Evolutionary conservation across 1,140 invertebrate species (phyloP).

Genomic region (Pogonomyrmex californicus): DNA sequence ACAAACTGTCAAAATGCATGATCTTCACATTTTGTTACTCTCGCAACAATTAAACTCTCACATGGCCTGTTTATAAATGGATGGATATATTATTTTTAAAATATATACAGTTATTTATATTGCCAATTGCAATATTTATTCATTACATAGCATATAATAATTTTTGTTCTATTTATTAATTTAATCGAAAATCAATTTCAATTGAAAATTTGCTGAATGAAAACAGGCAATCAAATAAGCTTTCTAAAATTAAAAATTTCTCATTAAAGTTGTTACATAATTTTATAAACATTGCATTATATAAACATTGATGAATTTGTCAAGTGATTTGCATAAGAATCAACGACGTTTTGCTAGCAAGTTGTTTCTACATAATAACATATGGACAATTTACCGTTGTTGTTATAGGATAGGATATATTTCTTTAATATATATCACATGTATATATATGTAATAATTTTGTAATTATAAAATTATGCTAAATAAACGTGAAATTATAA

Average conservation of each 20-base stretch:
- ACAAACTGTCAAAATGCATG: too few relatives aligned
- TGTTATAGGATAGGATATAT: not conserved
- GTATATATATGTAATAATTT: not conserved
- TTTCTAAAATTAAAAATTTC: conserved; percentile 15
- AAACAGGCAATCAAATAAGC: not conserved
- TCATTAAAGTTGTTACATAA: not conserved
- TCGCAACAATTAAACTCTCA: too few relatives aligned
- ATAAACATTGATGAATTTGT: not conserved
- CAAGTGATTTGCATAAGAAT: not conserved
- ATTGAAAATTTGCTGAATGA: not conserved
- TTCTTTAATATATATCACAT: too few relatives aligned
- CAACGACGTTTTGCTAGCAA: not conserved
- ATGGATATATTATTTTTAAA: too few relatives aligned
- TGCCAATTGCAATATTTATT: too few relatives aligned
- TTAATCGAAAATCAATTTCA: not conserved
- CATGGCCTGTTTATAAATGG: too few relatives aligned
- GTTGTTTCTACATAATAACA: not conserved
- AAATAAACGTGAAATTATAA: not conserved
- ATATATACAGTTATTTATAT: too few relatives aligned
- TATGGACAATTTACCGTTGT: not conserved
- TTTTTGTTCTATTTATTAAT: not conserved
- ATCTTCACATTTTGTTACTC: too few relatives aligned
- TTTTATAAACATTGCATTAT: not conserved
- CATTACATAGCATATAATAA: not conserved
- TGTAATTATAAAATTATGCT: not conserved